Evolutionary conservation across 2,797 vertebrate genomes (phyloP), one percentile per base, ranked within the genome.

Genomic region (Discoglossus pictus): DNA sequence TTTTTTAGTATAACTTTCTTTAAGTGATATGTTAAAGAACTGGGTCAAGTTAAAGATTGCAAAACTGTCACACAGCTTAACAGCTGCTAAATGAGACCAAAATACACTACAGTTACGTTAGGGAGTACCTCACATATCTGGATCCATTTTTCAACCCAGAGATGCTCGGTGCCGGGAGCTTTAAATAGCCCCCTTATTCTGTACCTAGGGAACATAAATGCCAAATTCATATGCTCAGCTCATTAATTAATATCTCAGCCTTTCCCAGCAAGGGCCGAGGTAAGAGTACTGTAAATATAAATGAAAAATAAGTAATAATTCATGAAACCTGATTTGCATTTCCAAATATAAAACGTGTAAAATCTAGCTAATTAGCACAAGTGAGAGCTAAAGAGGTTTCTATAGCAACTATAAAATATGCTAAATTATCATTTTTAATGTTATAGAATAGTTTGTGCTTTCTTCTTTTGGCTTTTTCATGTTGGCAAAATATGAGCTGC

Each of bases 251-350:
- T 90, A 91, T 87, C 88, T 83, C 82, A 86, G 87, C 85, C 84
- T 90, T 90, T 77, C 79, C 80, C 52, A n/a, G 80, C 81, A 60
- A 88, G 78, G 84, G 84, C 90, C 88, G 84, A 86, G 83, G 88
- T 91, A 91, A 88, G 80, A 82, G 80, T 81, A 88, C 83, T 84
- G 87, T 88, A 92, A 89, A 90, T 87, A 90, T 76, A 89, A 87
- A 80, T 80, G 78, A 76, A 85, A 92, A 89, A 86, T 83, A 87
- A 86, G 83, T 86, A 87, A 85, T 90, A 91, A 97, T 94, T 95
- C 93, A 95, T 91, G 87, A 92, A 91, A 87, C 83, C 89, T 77
- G 75, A 93, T 96, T 94, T 93, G 89, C 93, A 95, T 94, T 94
- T 94, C 91, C 92, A 86, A 87, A 83, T 86, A 80, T 83, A 88